These are phyloP conservation scores for Eumacrocentrus americanus DNA, from an alignment of 2,888 invertebrate species.

Conservation along the genomic window DNA sequence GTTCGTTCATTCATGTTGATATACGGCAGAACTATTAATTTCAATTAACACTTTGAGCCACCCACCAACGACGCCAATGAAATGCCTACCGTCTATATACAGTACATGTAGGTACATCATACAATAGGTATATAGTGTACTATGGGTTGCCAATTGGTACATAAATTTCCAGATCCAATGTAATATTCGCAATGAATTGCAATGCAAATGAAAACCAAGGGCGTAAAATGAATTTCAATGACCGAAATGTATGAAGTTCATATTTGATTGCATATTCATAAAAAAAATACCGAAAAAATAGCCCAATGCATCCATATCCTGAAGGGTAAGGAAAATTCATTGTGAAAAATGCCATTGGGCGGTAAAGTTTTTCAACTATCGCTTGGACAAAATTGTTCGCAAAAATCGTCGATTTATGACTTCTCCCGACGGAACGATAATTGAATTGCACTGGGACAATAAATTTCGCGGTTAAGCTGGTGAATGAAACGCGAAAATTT, in stretches of 20 bases:
- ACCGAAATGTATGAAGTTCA: too few relatives aligned
- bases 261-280: not conserved
- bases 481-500: conserved; percentile 21
- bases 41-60: conserved; percentile 39
- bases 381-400: not conserved
- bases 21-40: conserved; percentile 44
- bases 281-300: not conserved
- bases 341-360: not conserved
- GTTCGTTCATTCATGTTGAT: conserved; percentile 42
- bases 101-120: too few relatives aligned
- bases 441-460: conserved; percentile 36
- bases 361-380: conserved; percentile 4
- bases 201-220: too few relatives aligned
- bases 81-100: not conserved
- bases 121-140: too few relatives aligned
- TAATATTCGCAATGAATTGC: too few relatives aligned
- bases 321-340: conserved; percentile 16
- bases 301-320: not conserved
- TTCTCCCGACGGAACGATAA: conserved; percentile 27
- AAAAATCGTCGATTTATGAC: conserved; percentile 25
- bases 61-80: conserved; percentile 13
- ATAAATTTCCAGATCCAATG: too few relatives aligned
- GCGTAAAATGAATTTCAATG: too few relatives aligned
- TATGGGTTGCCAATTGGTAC: too few relatives aligned
- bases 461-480: conserved; percentile 35